Conservation (phyloP, 2,888 invertebrate species). For the Spodoptera picta region DNA sequence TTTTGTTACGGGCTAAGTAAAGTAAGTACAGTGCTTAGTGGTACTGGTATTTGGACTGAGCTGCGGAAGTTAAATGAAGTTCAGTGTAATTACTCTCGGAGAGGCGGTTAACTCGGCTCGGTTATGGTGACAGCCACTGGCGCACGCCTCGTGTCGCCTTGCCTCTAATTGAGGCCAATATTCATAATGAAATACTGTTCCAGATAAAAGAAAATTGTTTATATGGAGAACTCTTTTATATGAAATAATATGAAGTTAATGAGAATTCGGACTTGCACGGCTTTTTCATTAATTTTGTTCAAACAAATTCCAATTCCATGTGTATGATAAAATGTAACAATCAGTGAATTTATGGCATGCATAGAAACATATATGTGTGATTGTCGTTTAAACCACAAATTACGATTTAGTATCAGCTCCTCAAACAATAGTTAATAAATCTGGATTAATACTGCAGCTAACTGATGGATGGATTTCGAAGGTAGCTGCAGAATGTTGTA, state of each 20-base stretch:
- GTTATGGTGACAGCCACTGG: constrained; percentile 78
- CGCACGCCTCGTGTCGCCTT: constrained; percentile 61
- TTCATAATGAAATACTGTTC: constrained; percentile 63
- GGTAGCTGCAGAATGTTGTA: constrained; percentile 4
- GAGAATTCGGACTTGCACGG: constrained; percentile 2
- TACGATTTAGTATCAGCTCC: not conserved
- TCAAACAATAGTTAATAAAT: constrained; percentile 30
- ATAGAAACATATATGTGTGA: too few species aligned
- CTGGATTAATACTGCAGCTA: constrained; percentile 11
- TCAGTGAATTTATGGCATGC: too few species aligned
- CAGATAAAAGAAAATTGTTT: constrained; percentile 38
- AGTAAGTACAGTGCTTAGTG: constrained; percentile 83
- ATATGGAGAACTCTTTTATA: constrained; percentile 1
- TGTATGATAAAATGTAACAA: too few species aligned
- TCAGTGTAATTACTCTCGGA: constrained; percentile 85
- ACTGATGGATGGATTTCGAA: constrained; percentile 12
- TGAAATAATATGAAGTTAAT: not conserved
- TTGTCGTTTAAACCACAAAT: constrained; percentile 3
- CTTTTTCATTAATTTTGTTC: not conserved
- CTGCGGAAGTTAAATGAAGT: constrained; percentile 87
- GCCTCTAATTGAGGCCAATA: constrained; percentile 72
- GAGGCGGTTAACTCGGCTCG: constrained; percentile 80
- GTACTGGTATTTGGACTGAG: constrained; percentile 82
- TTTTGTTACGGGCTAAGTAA: constrained; percentile 82
- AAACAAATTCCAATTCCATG: not conserved